Conservation (phyloP, 2,797 vertebrate species). For the Hafferia zeledoni region DNA sequence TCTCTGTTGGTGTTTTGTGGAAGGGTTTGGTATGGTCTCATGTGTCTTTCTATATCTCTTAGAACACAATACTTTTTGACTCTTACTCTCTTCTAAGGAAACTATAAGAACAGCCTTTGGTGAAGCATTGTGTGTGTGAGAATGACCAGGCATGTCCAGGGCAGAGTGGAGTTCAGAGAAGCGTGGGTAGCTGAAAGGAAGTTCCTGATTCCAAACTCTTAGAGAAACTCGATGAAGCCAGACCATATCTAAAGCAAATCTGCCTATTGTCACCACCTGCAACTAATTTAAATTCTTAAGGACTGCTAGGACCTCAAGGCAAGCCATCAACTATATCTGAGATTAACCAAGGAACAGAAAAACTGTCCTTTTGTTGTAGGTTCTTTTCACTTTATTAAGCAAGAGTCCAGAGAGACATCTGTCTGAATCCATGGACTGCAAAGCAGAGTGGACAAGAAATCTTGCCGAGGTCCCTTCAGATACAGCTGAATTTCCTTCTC, state of each 20-base stretch:
- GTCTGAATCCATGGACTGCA: background rate
- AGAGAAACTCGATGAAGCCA: background rate
- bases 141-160: background rate
- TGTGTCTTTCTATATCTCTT: background rate
- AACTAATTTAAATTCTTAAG: constrained; percentile 24
- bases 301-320: constrained; percentile 4
- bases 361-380: background rate
- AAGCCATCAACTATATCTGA: background rate
- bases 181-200: background rate
- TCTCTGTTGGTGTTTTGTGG: background rate
- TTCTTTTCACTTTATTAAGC: background rate
- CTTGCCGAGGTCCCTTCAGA: background rate
- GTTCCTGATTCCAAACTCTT: background rate
- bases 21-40: background rate
- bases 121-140: background rate
- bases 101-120: background rate
- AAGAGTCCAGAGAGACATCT: background rate
- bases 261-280: background rate
- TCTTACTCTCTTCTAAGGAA: background rate
- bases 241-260: background rate
- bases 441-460: background rate
- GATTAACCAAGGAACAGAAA: background rate
- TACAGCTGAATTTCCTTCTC: background rate
- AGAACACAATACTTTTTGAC: background rate
- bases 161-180: background rate